Percentiles rank a stretch among this genome's conserved stretches.
Conservation (phyloP, 2,113 vertebrate species). For the human (Homo sapiens) region DNA sequence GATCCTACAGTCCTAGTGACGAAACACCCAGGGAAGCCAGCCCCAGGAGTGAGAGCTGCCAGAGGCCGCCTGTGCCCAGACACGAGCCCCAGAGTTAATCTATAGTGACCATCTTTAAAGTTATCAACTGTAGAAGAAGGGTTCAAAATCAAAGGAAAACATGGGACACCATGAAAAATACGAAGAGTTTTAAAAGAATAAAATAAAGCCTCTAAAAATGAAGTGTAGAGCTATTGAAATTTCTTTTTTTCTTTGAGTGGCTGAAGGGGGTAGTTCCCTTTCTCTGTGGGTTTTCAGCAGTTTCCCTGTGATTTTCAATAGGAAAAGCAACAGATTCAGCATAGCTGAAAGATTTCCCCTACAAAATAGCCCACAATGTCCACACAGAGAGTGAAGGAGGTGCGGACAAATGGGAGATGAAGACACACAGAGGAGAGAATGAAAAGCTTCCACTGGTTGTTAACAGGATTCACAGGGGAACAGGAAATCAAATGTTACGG, state of each 20-base stretch:
- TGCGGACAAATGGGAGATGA: no score
- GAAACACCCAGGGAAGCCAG: not conserved
- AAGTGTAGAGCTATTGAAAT: not conserved
- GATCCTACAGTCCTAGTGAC: not conserved
- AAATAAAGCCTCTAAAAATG: not conserved
- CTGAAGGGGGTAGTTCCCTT: no score
- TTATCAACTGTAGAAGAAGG: not conserved
- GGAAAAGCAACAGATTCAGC: not conserved
- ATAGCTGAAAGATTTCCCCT: not conserved
- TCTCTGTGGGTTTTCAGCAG: no score
- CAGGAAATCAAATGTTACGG: no score
- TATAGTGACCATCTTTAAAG: not conserved
- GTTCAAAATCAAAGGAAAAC: not conserved
- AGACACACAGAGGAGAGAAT: not conserved
- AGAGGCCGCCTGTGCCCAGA: no score
- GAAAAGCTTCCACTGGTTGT: not conserved
- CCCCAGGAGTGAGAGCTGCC: no score
- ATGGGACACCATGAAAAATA: not conserved
- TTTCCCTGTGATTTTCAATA: no score
- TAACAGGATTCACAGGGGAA: no score
- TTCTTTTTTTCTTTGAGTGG: no score
- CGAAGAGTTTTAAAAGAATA: not conserved
- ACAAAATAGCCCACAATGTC: not conserved
- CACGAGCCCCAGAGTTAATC: not conserved
- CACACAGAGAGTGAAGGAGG: not conserved